A percentile compares a stretch with the other conserved stretches of the same genome.
Evolutionary conservation across 2,113 vertebrate species (phyloP).

Genomic region (Artemisiospiza belli): DNA sequence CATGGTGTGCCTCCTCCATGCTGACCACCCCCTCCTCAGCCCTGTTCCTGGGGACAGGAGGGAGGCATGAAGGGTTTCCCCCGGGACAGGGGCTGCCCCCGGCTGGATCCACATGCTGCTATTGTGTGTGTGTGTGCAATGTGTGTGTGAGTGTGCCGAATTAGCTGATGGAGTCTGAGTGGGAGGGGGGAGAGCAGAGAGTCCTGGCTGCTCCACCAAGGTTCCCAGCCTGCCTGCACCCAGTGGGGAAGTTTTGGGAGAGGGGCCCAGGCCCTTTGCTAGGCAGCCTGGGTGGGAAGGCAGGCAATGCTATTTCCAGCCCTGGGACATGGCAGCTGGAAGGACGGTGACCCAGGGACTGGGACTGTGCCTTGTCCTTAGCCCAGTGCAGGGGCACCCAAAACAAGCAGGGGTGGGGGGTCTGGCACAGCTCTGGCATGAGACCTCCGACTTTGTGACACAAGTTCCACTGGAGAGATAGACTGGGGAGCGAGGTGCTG

Average conservation of each 20-base stretch:
- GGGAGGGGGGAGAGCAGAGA: background rate
- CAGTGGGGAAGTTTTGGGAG: background rate
- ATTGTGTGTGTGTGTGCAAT: constrained; percentile 12
- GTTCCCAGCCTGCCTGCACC: background rate
- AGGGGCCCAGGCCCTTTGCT: background rate
- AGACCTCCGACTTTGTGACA: background rate
- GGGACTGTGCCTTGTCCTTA: background rate
- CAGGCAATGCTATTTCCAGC: background rate
- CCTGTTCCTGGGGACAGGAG: background rate
- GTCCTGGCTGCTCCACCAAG: accelerated
- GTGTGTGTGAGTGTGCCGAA: background rate
- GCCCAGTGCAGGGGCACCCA: background rate
- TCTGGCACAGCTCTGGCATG: background rate
- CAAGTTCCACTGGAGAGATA: background rate
- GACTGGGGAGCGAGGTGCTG: accelerated
- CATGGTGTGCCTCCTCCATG: background rate
- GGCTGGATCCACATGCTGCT: constrained; percentile 59
- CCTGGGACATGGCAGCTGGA: background rate
- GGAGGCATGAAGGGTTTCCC: background rate
- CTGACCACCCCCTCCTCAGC: background rate
- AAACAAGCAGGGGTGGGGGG: background rate
- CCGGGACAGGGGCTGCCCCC: accelerated
- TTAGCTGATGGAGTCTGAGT: background rate
- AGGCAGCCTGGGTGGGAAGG: background rate
- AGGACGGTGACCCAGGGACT: background rate